phyloP scores from a whole-genome alignment of 2,797 vertebrate species.

The Sylvilagus floridanus region DNA sequence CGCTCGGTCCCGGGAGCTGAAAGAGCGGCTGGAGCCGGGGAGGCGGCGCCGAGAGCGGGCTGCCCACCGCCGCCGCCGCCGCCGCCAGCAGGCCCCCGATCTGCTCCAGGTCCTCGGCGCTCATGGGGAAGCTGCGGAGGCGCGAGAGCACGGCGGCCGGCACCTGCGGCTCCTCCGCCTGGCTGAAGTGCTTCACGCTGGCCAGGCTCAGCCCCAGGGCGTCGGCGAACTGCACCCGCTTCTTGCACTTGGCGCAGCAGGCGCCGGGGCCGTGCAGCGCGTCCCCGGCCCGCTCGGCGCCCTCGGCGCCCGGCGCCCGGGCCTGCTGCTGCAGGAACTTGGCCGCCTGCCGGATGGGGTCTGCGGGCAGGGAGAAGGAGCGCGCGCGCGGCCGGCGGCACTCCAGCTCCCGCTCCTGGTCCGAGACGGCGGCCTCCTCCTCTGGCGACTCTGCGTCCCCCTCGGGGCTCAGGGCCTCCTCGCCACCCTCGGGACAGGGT shows the following conservation, averaged over 20 bases:
- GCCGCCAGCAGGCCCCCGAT: slow-evolving; percentile 59
- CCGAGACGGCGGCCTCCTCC: not conserved
- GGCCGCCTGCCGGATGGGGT: slow-evolving; percentile 71
- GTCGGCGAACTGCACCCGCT: slow-evolving; percentile 95
- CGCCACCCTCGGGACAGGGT: not conserved
- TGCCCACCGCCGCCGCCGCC: not conserved
- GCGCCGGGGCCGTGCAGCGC: not conserved
- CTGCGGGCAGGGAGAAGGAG: slow-evolving; percentile 79
- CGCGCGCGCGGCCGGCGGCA: slow-evolving; percentile 74
- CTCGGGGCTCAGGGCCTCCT: not conserved
- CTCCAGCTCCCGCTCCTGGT: slow-evolving; percentile 48
- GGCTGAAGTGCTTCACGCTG: slow-evolving; percentile 94
- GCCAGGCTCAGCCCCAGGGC: slow-evolving; percentile 92
- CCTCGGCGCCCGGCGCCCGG: slow-evolving; percentile 21
- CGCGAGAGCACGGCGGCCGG: slow-evolving; percentile 91
- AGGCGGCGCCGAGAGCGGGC: fast-evolving
- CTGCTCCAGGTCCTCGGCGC: slow-evolving; percentile 76
- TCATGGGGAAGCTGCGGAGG: slow-evolving; percentile 87
- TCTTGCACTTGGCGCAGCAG: slow-evolving; percentile 88
- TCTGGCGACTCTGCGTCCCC: too few species aligned
- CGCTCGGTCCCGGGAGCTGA: slow-evolving; percentile 82
- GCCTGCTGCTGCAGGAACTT: slow-evolving; percentile 55
- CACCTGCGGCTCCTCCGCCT: slow-evolving; percentile 92
- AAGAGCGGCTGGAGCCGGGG: slow-evolving; percentile 75
- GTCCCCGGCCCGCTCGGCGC: not conserved